These are phyloP conservation scores for Leucoraja ocellata DNA, from an alignment of 2,797 vertebrate genomes.

Conservation along the genomic window DNA sequence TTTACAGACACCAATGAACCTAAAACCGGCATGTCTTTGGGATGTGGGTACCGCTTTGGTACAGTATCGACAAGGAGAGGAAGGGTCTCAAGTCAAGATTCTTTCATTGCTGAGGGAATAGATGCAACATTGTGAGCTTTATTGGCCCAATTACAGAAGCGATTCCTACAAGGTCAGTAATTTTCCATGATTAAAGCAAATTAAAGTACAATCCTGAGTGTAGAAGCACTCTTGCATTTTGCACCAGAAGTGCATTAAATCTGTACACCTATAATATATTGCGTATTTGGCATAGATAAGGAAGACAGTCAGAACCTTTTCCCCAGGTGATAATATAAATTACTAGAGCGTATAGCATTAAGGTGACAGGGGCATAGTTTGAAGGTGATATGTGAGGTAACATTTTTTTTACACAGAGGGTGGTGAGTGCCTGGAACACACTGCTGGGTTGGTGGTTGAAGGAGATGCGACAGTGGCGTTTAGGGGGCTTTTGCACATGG, in stretches of 20 bases:
- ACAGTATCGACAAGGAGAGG: background rate
- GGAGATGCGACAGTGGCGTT: too few species aligned
- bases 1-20: too few species aligned
- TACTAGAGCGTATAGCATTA: too few species aligned
- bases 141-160: background rate
- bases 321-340: too few species aligned
- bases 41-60: background rate
- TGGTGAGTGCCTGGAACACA: too few species aligned
- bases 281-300: background rate
- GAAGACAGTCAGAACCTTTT: too few species aligned
- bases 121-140: background rate
- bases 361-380: too few species aligned
- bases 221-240: background rate
- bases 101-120: background rate
- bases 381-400: too few species aligned
- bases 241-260: background rate
- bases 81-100: background rate
- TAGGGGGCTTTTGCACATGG: too few species aligned
- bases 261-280: background rate
- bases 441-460: too few species aligned
- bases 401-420: too few species aligned
- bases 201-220: background rate
- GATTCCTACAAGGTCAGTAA: background rate
- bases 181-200: background rate
- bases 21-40: too few species aligned